Base-by-base conservation (phyloP, 1,140 invertebrate species). In the Ceratosolen fusciceps region DNA sequence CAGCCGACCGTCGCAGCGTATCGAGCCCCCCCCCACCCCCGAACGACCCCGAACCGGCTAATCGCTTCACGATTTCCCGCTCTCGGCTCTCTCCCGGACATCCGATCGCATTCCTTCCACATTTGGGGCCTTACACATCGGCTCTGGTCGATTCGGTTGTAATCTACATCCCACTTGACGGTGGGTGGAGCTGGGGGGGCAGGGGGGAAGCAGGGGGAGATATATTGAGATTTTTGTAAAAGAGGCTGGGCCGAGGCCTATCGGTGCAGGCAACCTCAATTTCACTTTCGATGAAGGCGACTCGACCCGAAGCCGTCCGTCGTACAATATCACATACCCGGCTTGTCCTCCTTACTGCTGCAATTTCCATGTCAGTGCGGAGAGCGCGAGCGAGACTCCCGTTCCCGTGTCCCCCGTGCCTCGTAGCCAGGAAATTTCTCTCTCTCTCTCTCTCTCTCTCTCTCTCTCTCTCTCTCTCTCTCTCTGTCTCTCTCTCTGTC, bases 281-380 rank as follows among this genome's bases (percentile, higher is more conserved):
- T 62, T 58, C 34, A 34, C 34, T 62, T 62, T 62, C 29, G 34
- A 65, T 65, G 31, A 7, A 34, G 60, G 1, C 31, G 9, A 65
- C 31, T 31, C 31, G 9, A 65, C 31, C 16, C 19, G 19, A 37
- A 31, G 60, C 34, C 49, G 39, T 43, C 56, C 24, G 8, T 8
- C 12, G 12, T 21, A 19, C 31, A 43, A 68, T 68, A 43, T 68
- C 39, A 43, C 65, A 24, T 24, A 24, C 21, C 4, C 34, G 2
- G 31, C 19, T 65, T 37, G 60, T 65, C 34, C 60, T 65, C 29
- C 16, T 70, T 39, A 19, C 37, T 29, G 39, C 37, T 29, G 39
- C 68, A 54, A 71, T 71, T 71, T 52, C 68, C 43, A 9, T 19
- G 68, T 71, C 43, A 54, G 54, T n/a, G n/a, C n/a, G n/a, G 47